Base-by-base conservation (phyloP, 2,888 invertebrate genomes). In the Nymphalis polychloros region DNA sequence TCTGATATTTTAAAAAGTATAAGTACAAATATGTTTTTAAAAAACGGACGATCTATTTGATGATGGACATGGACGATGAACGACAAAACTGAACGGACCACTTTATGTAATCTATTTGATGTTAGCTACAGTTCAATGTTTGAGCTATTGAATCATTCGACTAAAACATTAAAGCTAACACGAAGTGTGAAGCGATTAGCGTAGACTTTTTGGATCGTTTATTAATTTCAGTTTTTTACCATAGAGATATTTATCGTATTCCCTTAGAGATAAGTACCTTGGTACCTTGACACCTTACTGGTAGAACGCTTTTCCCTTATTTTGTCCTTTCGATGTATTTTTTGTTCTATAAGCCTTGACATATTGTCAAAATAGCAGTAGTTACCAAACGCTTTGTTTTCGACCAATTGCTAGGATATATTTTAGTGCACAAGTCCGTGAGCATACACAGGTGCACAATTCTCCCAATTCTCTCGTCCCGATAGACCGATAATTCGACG, bases 141-240 rank as follows among this genome's bases (percentile, higher is more conserved):
- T 84, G 84, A 82, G 79, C 79, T 72, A 69, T 64, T 72, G 75
- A 80, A 78, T 78, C 78, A 68, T 70, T 70, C 74, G 76, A 67
- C 79, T 79, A 83, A 86, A 86, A 87, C 85, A 52, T 82, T 81
- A 83, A 84, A 85, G 83, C 88, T 79, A 87, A 87, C 88, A 85
- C 79, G 74, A 73, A 86, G 88, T 89, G 89, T 87, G 89, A 90
- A 90, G 82, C 86, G 82, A 79, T 80, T 88, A 89, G 88, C 89
- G 89, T 89, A 90, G 90, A 88, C 87, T 85, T 87, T 88, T 85
- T 84, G 79, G 82, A 77, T 78, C 83, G 82, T 84, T 87, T 86
- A 87, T 86, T 87, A 84, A 78, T 78, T 78, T 76, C 77, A 81
- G 86, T 88, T 13, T 89, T 88, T 89, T 84, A 80, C 81, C 83